A percentile compares a stretch with the other conserved stretches of the same genome.
These are phyloP conservation scores for Sarcophaga rosellei DNA, from an alignment of 2,888 invertebrate genomes.

Conservation along the genomic window DNA sequence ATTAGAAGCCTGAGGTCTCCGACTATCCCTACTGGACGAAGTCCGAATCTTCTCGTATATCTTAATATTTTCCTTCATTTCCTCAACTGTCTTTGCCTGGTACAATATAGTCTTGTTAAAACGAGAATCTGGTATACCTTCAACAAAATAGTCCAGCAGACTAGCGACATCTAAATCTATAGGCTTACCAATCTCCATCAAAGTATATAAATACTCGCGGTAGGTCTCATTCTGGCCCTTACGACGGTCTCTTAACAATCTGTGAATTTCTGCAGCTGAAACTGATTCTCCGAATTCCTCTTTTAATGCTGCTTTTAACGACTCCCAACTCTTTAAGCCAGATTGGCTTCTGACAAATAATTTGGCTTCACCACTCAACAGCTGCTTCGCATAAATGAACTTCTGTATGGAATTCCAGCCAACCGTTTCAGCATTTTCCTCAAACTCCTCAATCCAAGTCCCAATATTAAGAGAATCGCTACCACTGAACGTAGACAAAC, in stretches of 20 bases:
- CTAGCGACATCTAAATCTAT: constrained; percentile 49
- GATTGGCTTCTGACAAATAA: constrained; percentile 57
- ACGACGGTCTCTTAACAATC: constrained; percentile 34
- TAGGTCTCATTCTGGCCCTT: constrained; percentile 10
- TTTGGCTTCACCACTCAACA: constrained; percentile 59
- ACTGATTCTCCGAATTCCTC: neutral
- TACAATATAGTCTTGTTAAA: constrained; percentile 48
- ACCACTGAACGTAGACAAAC: constrained; percentile 33
- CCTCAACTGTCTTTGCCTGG: constrained; percentile 49
- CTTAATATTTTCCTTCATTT: constrained; percentile 54
- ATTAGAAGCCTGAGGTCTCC: neutral
- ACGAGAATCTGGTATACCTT: constrained; percentile 51
- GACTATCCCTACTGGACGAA: neutral
- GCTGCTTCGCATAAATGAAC: constrained; percentile 60
- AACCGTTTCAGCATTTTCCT: constrained; percentile 47
- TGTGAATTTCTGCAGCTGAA: constrained; percentile 40
- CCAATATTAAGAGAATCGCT: neutral
- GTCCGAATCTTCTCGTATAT: constrained; percentile 54
- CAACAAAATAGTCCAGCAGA: constrained; percentile 58
- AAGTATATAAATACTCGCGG: constrained; percentile 50
- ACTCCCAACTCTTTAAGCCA: constrained; percentile 25
- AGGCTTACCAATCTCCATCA: constrained; percentile 46
- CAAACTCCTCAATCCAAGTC: constrained; percentile 53
- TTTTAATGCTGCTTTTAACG: neutral
- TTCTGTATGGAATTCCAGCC: constrained; percentile 56